phyloP scores from a whole-genome alignment of 2,888 invertebrate species.

The Phaedon cochleariae region DNA sequence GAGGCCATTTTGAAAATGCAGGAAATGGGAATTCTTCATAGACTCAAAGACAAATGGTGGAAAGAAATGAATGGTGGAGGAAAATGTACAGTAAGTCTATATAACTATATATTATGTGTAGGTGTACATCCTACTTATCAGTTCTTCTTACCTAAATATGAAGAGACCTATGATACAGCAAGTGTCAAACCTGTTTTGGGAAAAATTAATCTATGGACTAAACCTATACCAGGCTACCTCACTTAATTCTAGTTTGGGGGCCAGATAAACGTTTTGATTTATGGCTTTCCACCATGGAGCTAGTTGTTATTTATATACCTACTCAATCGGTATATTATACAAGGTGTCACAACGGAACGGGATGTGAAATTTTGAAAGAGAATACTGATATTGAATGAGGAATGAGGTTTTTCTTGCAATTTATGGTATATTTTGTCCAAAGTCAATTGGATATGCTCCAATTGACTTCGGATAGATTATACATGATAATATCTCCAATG shows the following conservation, averaged over 20 bases:
- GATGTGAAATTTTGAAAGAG: too few relatives aligned
- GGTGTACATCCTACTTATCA: too few relatives aligned
- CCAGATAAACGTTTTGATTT: conserved; percentile 34
- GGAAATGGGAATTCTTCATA: conserved; percentile 83
- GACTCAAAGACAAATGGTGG: conserved; percentile 94
- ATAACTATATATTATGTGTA: too few relatives aligned
- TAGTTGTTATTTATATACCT: neutral
- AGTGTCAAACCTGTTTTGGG: conserved; percentile 33
- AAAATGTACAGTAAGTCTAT: conserved; percentile 64
- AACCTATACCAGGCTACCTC: conserved; percentile 25
- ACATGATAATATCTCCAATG: too few relatives aligned
- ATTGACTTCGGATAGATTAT: too few relatives aligned
- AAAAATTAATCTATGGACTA: conserved; percentile 32
- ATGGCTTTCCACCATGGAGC: conserved; percentile 3
- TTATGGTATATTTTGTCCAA: too few relatives aligned
- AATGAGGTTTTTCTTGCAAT: too few relatives aligned
- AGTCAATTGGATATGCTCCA: too few relatives aligned
- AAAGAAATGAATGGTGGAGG: conserved; percentile 71
- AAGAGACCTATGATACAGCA: too few relatives aligned
- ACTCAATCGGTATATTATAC: neutral
- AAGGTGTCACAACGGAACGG: neutral
- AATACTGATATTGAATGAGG: too few relatives aligned
- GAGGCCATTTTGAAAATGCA: conserved; percentile 89
- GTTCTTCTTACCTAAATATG: too few relatives aligned
- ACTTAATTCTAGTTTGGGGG: conserved; percentile 25